Base-by-base conservation (phyloP, 2,113 vertebrate genomes). In the Nerophis lumbriciformis region DNA sequence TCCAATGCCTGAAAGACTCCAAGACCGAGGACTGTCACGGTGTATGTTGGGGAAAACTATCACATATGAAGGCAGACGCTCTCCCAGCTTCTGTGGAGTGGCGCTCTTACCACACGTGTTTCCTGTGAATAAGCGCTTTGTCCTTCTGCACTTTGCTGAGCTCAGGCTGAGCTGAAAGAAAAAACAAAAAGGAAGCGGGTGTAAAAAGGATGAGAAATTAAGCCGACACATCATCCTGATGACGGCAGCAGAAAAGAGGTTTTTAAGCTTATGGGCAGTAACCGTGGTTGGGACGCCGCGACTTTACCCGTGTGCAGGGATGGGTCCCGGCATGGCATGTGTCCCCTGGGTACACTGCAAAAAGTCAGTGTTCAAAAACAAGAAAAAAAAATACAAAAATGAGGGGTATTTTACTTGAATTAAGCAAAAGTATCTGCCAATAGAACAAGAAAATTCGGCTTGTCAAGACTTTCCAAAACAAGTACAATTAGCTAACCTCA, bases 231-330 rank as follows among this genome's bases (percentile, higher is more conserved):
- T 77, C 75, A 81, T 84, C 79, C 83, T 87, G 82, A 89, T 56
- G 76, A 81, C 79, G 51, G 79, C 76, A 76, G 72, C 81, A 84
- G 76, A 86, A 87, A 83, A 52, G 67, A 3, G 53, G 76, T 36
- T 75, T 84, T 88, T 76, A 79, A 79, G 85, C 85, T 80, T 53
- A 70, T 67, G 75, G 72, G 58, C 70, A 65, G 73, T 85, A 87
- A 90, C 87, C 87, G 81, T 80, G 85, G 88, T 89, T 70, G 35
- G 76, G 77, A 79, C 84, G 77, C 78, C 69, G 52, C 84, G 85
- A 90, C 90, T 88, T 70, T 78, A 69, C 75, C 81, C 64, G 35
- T 80, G 74, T 65, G 73, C 54, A 68, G 78, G 77, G 68, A 65
- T 69, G 75, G 84, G 76, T n/a, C n/a, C n/a, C n/a, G 75, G 63